A percentile compares a stretch with the other conserved stretches of the same genome.
Evolutionary conservation across 2,113 vertebrate genomes (phyloP).

Genomic region (Haemorhous mexicanus): DNA sequence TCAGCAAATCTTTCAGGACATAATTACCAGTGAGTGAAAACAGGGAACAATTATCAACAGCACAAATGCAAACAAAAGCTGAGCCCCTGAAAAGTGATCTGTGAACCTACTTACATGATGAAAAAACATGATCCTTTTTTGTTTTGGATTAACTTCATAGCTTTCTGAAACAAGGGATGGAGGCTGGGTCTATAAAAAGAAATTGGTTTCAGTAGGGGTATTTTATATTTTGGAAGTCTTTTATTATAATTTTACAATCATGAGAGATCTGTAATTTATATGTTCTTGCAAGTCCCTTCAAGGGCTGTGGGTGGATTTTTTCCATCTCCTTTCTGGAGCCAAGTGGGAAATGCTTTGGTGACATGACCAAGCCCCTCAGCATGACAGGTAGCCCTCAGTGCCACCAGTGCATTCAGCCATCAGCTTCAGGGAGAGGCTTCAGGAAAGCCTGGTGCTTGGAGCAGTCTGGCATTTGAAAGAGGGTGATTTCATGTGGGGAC

Average conservation of each 20-base stretch:
- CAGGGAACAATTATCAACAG: background rate
- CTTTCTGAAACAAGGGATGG: background rate
- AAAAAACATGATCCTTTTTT: background rate
- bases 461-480: background rate
- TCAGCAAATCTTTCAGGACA: background rate
- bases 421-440: background rate
- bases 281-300: background rate
- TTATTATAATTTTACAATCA: background rate
- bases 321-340: background rate
- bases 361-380: background rate
- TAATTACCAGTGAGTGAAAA: background rate
- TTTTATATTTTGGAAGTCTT: background rate
- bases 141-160: background rate
- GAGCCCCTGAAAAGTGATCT: background rate
- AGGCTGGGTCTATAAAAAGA: background rate
- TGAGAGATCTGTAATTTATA: background rate
- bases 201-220: background rate
- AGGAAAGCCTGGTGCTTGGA: background rate
- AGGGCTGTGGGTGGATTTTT: background rate
- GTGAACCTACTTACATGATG: background rate
- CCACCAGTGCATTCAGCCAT: background rate
- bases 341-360: background rate
- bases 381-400: accelerated
- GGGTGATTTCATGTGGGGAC: background rate
- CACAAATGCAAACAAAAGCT: background rate